Evolutionary conservation across 2,113 vertebrate genomes (phyloP).

Genomic region (Clarias magur): DNA sequence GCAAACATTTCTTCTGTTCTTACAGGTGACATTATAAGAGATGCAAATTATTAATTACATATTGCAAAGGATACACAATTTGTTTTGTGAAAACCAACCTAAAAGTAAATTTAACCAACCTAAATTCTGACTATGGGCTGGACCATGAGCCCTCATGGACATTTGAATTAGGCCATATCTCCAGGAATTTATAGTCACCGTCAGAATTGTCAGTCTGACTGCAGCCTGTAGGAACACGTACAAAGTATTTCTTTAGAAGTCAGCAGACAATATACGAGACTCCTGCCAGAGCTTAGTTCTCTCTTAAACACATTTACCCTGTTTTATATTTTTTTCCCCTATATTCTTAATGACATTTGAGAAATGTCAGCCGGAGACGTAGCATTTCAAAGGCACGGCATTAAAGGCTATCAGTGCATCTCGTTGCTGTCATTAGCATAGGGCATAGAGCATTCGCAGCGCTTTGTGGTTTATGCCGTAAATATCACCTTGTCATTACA

Average conservation of each 20-base stretch:
- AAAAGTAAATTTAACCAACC: background rate
- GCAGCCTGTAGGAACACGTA: background rate
- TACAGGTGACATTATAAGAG: background rate
- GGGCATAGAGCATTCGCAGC: background rate
- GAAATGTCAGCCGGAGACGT: constrained; percentile 38
- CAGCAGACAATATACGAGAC: background rate
- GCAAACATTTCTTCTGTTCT: background rate
- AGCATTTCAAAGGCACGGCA: constrained; percentile 21
- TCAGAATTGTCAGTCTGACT: constrained; percentile 1
- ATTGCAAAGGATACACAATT: background rate
- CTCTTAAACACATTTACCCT: background rate
- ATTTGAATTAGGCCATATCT: background rate
- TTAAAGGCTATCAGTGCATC: constrained; percentile 37
- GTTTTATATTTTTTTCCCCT: background rate
- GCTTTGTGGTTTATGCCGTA: background rate
- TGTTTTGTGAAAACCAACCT: background rate
- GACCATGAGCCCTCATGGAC: background rate
- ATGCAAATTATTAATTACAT: background rate
- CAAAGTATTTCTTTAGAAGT: background rate
- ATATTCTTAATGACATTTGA: constrained; percentile 29
- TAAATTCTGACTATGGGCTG: background rate
- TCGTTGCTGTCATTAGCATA: background rate
- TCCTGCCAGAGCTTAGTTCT: background rate
- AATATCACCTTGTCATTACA: constrained; percentile 9
- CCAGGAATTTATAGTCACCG: background rate